Evolutionary conservation across 92 coral and sea anemone genomes (phyloP), one percentile per base, ranked within the genome.

Genomic region (Palythoa heliodiscus): DNA sequence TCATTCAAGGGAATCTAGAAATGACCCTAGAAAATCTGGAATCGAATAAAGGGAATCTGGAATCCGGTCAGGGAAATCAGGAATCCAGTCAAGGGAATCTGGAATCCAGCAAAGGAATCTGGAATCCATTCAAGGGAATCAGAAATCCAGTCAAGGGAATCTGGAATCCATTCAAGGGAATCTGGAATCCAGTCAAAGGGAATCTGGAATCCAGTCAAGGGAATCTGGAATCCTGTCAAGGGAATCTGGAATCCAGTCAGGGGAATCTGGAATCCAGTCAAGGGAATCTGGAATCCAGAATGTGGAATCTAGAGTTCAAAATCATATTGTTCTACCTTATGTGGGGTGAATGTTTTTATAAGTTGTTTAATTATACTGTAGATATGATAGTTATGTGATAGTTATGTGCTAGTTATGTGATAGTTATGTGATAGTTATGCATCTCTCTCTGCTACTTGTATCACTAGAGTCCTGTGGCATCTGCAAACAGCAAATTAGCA

Each of bases 401-500:
- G 64, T 58, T 58, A 58, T 14, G 1, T n/a, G n/a, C n/a, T n/a
- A n/a, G n/a, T n/a, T n/a, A 58, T 58, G 64, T 19, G 20, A 58
- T 14, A 58, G 64, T 58, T 58, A 58, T 58, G 64, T 19, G 20
- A 58, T 14, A 58, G 64, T 58, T 58, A 58, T 14, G 1, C 71
- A 12, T 87, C 40, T 69, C 77, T 57, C 76, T 58, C n/a, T 2
- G 7, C 37, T 48, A 11, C 8, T 80, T 64, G 4, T 80, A n/a
- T 61, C 38, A 60, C 43, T 64, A 94, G 98, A 90, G 91, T 77
- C 78, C 95, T 37, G 99, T 93, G 67, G 95, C 95, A n/a, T 93
- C 97, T 25, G 95, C 93, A 61, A 94, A 97, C 88, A 91, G 96
- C 71, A 97, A 97, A 87, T 87, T 97, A 71, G 98, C 99, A 47